phyloP scores from a whole-genome alignment of 92 coral and sea anemone genomes.

The Scolanthus callimorphus region DNA sequence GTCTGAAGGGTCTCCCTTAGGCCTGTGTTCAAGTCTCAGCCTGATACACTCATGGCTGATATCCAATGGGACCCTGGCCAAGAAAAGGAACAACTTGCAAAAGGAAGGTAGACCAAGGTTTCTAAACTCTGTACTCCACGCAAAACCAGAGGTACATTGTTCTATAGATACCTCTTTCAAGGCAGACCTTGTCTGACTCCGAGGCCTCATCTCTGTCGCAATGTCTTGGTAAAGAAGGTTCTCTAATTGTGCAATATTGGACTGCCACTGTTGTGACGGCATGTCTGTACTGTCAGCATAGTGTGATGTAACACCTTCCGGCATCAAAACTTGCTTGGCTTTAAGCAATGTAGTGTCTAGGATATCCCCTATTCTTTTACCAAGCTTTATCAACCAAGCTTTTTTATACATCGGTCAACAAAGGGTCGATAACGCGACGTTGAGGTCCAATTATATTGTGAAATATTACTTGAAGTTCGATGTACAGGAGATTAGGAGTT shows the following conservation, averaged over 20 bases:
- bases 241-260: no score
- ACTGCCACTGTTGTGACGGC: slow-evolving; percentile 26
- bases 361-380: slow-evolving; percentile 72
- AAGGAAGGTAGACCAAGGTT: slow-evolving; percentile 80
- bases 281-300: slow-evolving; percentile 23
- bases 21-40: slow-evolving; percentile 88
- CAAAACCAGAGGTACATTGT: slow-evolving; percentile 13
- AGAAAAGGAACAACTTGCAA: slow-evolving; percentile 61
- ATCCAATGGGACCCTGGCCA: slow-evolving; percentile 75
- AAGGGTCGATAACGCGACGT: slow-evolving; percentile 89
- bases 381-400: slow-evolving; percentile 84
- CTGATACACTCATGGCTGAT: slow-evolving; percentile 90
- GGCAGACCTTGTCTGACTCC: slow-evolving; percentile 6
- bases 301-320: slow-evolving; percentile 19
- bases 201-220: slow-evolving; percentile 32
- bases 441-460: slow-evolving; percentile 56
- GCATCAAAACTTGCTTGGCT: slow-evolving; percentile 49
- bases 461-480: slow-evolving; percentile 51
- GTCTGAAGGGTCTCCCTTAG: slow-evolving; percentile 92
- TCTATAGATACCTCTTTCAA: slow-evolving; percentile 8
- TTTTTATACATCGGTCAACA: slow-evolving; percentile 89
- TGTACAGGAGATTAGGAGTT: slow-evolving; percentile 34
- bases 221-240: slow-evolving; percentile 42
- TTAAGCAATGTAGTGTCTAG: slow-evolving; percentile 56
- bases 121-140: slow-evolving; percentile 61